Conservation (phyloP, 2,888 invertebrate species). For the Drosophila diplacantha region DNA sequence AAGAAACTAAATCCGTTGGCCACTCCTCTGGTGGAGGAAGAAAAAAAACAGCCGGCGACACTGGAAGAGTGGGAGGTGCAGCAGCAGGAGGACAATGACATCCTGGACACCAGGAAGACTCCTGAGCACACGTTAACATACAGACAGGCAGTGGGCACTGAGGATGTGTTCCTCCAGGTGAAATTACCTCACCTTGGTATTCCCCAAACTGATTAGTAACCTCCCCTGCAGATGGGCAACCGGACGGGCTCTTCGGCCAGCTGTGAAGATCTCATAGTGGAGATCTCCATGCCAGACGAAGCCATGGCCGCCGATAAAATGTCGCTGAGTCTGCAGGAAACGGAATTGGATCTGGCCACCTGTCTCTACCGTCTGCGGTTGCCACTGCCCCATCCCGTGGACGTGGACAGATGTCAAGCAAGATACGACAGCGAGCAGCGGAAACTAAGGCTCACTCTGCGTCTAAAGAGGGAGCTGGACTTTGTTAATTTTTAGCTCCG, state of each 20-base stretch:
- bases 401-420: constrained; percentile 89
- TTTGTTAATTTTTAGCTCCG: constrained; percentile 86
- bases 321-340: constrained; percentile 83
- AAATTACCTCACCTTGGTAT: too few species aligned
- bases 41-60: constrained; percentile 50
- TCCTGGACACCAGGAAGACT: constrained; percentile 81
- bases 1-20: constrained; percentile 52
- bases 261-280: constrained; percentile 92
- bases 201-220: not conserved
- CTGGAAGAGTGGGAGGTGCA: constrained; percentile 77
- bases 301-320: constrained; percentile 82
- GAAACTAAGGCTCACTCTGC: constrained; percentile 84
- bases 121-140: constrained; percentile 90
- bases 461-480: constrained; percentile 89
- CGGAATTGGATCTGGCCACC: constrained; percentile 82
- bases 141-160: constrained; percentile 89
- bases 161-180: constrained; percentile 90
- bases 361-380: constrained; percentile 84
- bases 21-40: constrained; percentile 49
- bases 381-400: constrained; percentile 88
- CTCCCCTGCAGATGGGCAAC: constrained; percentile 83
- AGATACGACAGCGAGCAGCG: constrained; percentile 85
- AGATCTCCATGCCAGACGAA: constrained; percentile 87
- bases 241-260: constrained; percentile 88
- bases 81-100: constrained; percentile 80